Evolutionary conservation across 2,888 invertebrate genomes (phyloP).

Genomic region (Netelia fuscicornis): DNA sequence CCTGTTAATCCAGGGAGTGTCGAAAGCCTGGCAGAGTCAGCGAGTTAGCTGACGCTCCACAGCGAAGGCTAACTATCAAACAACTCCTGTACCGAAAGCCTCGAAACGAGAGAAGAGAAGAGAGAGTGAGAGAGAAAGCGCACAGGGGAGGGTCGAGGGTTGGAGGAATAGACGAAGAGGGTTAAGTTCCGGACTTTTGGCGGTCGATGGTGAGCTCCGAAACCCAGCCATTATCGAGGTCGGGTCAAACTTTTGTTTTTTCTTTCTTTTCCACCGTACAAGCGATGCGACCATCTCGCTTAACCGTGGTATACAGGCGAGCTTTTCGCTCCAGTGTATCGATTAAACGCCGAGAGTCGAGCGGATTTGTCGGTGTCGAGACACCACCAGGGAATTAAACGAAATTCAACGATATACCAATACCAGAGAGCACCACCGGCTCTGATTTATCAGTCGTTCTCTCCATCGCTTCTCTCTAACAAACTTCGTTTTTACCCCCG

Average conservation of each 20-base stretch:
- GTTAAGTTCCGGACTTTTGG: constrained; percentile 44
- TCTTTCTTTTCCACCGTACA: constrained; percentile 18
- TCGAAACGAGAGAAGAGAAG: constrained; percentile 26
- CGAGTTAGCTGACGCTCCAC: constrained; percentile 22
- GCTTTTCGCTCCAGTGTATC: constrained; percentile 36
- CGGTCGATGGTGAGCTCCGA: constrained; percentile 46
- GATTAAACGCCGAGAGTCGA: constrained; percentile 51
- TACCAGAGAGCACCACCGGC: constrained; percentile 18
- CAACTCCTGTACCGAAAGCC: constrained; percentile 34
- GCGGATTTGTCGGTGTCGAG: constrained; percentile 31
- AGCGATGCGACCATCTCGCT: constrained; percentile 7
- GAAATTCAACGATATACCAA: constrained; percentile 38
- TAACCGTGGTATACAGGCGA: not conserved
- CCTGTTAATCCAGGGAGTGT: constrained; percentile 56
- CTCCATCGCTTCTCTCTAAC: not conserved
- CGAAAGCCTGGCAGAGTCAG: constrained; percentile 37
- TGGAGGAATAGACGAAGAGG: not conserved
- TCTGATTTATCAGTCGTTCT: constrained; percentile 3
- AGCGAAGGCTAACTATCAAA: constrained; percentile 48
- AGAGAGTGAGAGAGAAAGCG: too few species aligned
- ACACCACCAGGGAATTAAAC: constrained; percentile 37
- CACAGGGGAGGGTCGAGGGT: too few species aligned
- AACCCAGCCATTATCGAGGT: constrained; percentile 66
- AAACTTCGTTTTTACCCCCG: not conserved
- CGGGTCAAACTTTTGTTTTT: constrained; percentile 70